These are phyloP conservation scores for Deilephila porcellus DNA, from an alignment of 2,888 invertebrate genomes.

Conservation along the genomic window DNA sequence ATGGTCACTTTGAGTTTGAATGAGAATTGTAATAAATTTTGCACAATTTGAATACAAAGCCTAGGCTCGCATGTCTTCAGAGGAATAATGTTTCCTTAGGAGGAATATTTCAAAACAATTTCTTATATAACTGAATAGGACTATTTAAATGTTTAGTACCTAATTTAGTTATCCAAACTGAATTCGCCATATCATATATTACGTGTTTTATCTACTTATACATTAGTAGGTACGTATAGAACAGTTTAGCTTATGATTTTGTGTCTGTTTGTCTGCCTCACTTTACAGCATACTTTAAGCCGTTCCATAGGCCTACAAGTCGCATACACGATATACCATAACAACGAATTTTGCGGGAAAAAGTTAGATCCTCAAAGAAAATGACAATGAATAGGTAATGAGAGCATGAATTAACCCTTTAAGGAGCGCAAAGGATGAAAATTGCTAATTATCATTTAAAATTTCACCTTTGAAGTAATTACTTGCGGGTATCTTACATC, in stretches of 20 bases:
- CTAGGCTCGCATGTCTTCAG: background rate
- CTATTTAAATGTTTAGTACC: no score
- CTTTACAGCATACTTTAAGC: no score
- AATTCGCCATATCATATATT: no score
- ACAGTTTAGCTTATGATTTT: no score
- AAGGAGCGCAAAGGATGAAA: background rate
- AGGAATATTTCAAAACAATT: no score
- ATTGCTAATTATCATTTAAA: constrained; percentile 7
- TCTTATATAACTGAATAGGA: background rate
- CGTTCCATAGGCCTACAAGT: no score
- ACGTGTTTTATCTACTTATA: no score
- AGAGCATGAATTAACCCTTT: background rate
- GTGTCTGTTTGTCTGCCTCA: no score
- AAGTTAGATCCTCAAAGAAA: background rate
- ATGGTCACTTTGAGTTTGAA: constrained; percentile 1
- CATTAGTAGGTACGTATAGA: no score
- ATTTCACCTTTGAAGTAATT: constrained; percentile 15
- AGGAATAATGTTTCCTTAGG: no score
- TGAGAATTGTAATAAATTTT: background rate
- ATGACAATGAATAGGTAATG: constrained; percentile 12
- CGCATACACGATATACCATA: no score
- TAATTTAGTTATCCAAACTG: no score
- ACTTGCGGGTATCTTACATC: background rate
- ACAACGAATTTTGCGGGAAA: background rate
- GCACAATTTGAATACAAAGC: background rate